Evolutionary conservation across 2,797 vertebrate genomes (phyloP), one percentile per base, ranked within the genome.

Genomic region (Acrocephalus scirpaceus): DNA sequence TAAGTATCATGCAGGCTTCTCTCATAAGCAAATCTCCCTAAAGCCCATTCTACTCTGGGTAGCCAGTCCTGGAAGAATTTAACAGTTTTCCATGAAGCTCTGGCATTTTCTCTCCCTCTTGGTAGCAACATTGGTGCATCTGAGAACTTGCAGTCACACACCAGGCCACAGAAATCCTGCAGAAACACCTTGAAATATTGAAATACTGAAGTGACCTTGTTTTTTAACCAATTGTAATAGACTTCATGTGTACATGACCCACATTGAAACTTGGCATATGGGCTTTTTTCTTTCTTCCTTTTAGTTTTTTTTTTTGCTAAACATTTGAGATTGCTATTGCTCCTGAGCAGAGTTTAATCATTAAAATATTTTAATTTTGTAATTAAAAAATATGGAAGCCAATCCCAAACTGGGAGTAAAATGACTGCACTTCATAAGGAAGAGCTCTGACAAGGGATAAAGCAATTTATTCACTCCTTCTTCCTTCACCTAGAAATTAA

Each of bases 401-500:
- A 75, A 86, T 89, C 91, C 69, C 86, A 91, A 61, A 34, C 38
- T 29, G 76, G 82, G 81, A 97, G 61, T 40, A 79, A 38, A 85
- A 79, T 11, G 38, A 74, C 74, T 92, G 71, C 61, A 38, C 53
- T 94, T 93, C 38, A 86, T 71, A 61, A 74, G 79, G n/a, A 50
- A 53, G 67, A 93, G 57, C 57, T 71, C 42, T 82, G 92, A 79
- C 83, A 87, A 18, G 56, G 69, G 60, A 84, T 78, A 34, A 92
- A 79, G 86, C 65, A 87, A 90, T 96, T 89, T 94, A 93, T 69
- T 93, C 88, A 64, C 53, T 67, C 83, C 77, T 84, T 53, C 42
- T 74, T 82, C 83, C 70, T 67, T 91, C 67, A 74, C 75, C 74
- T 67, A 70, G 44, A 87, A 93, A 94, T 95, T 77, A 95, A 96